Evolutionary conservation across 2,113 vertebrate genomes (phyloP).

Genomic region (Hemiscyllium ocellatum): DNA sequence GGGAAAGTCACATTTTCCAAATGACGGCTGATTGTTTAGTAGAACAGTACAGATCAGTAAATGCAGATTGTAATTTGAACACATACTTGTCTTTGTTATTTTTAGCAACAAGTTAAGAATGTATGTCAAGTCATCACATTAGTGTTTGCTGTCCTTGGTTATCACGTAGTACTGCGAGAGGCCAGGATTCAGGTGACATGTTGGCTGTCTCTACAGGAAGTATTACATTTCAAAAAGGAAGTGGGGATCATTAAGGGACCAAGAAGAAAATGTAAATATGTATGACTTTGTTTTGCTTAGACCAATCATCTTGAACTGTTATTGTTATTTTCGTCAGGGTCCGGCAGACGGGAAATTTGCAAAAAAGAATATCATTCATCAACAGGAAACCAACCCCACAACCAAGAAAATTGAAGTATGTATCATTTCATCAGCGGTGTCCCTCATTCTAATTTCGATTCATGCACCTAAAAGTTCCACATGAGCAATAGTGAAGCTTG

Average conservation of each 20-base stretch:
- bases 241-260: background rate
- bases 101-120: background rate
- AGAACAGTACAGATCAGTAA: background rate
- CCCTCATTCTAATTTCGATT: background rate
- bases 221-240: background rate
- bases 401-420: conserved; percentile 75
- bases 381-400: conserved; percentile 49
- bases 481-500: background rate
- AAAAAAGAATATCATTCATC: conserved; percentile 44
- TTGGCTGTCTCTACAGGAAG: background rate
- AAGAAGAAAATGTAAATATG: background rate
- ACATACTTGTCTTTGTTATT: background rate
- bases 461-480: background rate
- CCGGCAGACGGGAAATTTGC: conserved; percentile 45
- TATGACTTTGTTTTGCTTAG: background rate
- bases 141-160: background rate
- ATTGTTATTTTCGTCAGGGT: conserved; percentile 53
- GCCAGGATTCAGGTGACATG: background rate
- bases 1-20: background rate
- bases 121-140: background rate
- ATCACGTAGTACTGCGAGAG: background rate
- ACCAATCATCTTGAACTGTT: conserved; percentile 18
- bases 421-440: background rate
- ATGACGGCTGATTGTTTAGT: background rate
- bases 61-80: background rate